Evolutionary conservation across 1,140 invertebrate species (phyloP), one percentile per base, ranked within the genome.

Genomic region (Pseudomyrmex sp.): DNA sequence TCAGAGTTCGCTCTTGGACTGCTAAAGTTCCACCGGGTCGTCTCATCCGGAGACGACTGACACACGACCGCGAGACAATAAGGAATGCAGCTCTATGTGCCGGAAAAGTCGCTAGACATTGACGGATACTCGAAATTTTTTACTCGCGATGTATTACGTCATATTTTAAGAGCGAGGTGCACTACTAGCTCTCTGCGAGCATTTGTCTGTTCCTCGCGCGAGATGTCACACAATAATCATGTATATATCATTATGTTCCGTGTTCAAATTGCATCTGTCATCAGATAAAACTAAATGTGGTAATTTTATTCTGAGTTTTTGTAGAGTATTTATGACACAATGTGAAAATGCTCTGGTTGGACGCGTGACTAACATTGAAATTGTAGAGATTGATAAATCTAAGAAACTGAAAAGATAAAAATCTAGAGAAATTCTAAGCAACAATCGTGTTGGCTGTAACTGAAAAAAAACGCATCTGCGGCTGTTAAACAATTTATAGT

Each of bases 1-100:
- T 90, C 62, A 76, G 69, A 66, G 59, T 50, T 85, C 80, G 23
- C 50, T 87, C 76, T 68, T 76, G 80, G 83, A 70, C 82, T 75
- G 86, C 88, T 86, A 68, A 86, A 90, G 82, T 90, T 91, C 69
- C 69, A 72, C 9, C 35, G 82, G 72, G 77, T 80, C 54, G 65
- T 76, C 69, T 61, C 74, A 83, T 85, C 58, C 80, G 77, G 46
- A 58, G 65, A 59, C 69, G 83, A n/a, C 59, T 82, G 82, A 76
- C 72, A 65, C 66, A 82, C 63, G 80, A 80, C 62, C 54, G 50
- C 59, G 61, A 79, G 62, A 52, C 44, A 82, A 63, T 54, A 77
- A 66, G 65, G 46, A 83, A 74, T 70, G 77, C 58, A 61, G 61
- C 48, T 83, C 13, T 68, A 83, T 85, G 68, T 70, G 18, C 46